Percentiles rank a stretch among this genome's conserved stretches.
Evolutionary conservation across 1,140 invertebrate species (phyloP).

Genomic region (Drosophila leontia): DNA sequence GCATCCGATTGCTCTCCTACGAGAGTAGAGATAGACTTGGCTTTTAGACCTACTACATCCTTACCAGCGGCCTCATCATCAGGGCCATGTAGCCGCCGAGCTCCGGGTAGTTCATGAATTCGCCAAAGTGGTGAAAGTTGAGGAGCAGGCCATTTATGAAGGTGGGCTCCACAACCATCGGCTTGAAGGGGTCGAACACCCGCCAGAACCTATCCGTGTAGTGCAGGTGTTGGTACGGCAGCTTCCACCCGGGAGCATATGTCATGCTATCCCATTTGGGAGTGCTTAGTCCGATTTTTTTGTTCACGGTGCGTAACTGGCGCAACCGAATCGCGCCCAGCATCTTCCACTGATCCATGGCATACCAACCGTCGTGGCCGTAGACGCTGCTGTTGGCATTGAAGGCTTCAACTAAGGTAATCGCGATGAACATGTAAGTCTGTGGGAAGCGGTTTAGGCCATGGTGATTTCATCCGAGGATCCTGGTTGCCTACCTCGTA

Average conservation of each 20-base stretch:
- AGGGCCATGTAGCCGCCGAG: slow-evolving; percentile 51
- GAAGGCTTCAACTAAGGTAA: slow-evolving; percentile 40
- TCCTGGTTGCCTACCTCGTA: slow-evolving; percentile 8
- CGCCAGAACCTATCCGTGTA: slow-evolving; percentile 66
- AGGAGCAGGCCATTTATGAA: slow-evolving; percentile 6
- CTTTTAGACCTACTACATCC: neutral
- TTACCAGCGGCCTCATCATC: slow-evolving; percentile 25
- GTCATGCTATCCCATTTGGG: slow-evolving; percentile 3
- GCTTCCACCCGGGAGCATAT: slow-evolving; percentile 52
- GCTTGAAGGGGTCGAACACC: slow-evolving; percentile 64
- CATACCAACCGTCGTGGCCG: slow-evolving; percentile 43
- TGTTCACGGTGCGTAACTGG: slow-evolving; percentile 44
- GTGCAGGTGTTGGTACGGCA: slow-evolving; percentile 29
- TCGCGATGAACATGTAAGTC: slow-evolving; percentile 47
- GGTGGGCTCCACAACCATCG: neutral
- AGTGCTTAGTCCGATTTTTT: neutral
- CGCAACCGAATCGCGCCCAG: slow-evolving; percentile 61
- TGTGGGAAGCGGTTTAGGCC: neutral
- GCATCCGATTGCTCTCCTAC: slow-evolving; percentile 23
- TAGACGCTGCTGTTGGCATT: neutral
- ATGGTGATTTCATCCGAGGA: too few relatives aligned
- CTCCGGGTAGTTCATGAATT: slow-evolving; percentile 27
- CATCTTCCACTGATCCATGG: slow-evolving; percentile 41
- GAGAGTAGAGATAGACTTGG: neutral
- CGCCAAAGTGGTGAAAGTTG: slow-evolving; percentile 20